These are phyloP conservation scores for Lycophotia porphyrea DNA, from an alignment of 2,888 invertebrate genomes.

Conservation along the genomic window DNA sequence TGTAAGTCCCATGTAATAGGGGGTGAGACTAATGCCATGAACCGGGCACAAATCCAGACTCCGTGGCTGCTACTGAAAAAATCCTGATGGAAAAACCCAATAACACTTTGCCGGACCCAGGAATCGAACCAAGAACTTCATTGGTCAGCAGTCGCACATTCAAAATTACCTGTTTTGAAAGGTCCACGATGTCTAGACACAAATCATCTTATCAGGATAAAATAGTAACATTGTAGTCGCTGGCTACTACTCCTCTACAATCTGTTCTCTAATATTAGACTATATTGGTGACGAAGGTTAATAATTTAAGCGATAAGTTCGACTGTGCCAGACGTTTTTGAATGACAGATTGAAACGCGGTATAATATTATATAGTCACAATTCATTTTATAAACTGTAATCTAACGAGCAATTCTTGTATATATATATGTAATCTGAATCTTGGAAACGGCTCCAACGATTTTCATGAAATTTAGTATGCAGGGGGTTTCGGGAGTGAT, in stretches of 20 bases:
- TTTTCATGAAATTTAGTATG: no score
- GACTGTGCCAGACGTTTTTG: constrained; percentile 33
- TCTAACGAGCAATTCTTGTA: no score
- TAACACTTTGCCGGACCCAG: background rate
- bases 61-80: background rate
- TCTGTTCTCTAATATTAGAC: constrained; percentile 33
- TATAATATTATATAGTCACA: background rate
- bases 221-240: constrained; percentile 7
- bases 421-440: no score
- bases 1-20: background rate
- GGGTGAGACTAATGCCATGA: background rate
- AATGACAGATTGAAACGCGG: constrained; percentile 9
- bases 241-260: background rate
- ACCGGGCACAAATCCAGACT: background rate
- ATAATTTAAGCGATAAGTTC: constrained; percentile 33
- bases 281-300: constrained; percentile 47
- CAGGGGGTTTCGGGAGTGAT: no score
- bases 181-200: background rate
- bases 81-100: background rate
- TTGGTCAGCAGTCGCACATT: background rate
- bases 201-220: background rate
- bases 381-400: background rate
- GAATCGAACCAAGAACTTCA: background rate
- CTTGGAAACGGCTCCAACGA: no score
- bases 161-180: background rate